Percentiles rank a stretch among this genome's conserved stretches.
Conservation (phyloP, 1,140 invertebrate species). For the Lepeophtheirus salmonis region DNA sequence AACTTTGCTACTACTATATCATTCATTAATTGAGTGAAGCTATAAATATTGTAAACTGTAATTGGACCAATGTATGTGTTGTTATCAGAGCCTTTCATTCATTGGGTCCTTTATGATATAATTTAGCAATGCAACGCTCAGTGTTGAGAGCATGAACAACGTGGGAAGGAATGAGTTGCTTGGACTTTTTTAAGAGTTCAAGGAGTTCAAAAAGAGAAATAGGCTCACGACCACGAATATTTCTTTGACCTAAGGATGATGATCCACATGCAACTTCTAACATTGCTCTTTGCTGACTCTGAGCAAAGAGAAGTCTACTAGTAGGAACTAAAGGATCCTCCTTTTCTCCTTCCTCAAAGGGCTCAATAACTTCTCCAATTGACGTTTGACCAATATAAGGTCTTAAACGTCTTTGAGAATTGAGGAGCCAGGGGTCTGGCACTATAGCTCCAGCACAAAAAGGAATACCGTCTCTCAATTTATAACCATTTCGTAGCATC, state of each 20-base stretch:
- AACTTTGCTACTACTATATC: too few relatives aligned
- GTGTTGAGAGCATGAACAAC: not conserved
- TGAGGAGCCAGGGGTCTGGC: constrained; percentile 46
- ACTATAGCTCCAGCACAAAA: constrained; percentile 48
- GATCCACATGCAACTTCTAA: not conserved
- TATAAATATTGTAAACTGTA: too few relatives aligned
- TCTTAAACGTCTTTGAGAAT: constrained; percentile 26
- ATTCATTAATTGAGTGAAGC: too few relatives aligned
- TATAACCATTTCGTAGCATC: constrained; percentile 47
- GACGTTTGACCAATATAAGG: not conserved
- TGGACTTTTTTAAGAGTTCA: not conserved
- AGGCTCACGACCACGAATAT: not conserved
- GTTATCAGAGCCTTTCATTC: too few relatives aligned
- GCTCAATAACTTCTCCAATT: not conserved
- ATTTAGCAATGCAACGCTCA: not conserved
- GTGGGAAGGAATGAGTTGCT: not conserved
- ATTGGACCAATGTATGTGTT: too few relatives aligned
- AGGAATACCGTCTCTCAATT: constrained; percentile 43
- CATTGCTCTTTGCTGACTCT: not conserved
- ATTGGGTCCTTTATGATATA: not conserved
- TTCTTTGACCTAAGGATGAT: not conserved
- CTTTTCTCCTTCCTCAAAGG: not conserved
- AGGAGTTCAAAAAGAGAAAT: not conserved
- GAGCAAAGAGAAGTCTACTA: not conserved
- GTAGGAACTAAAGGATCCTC: not conserved